These are phyloP conservation scores for Drosophila eohydei DNA, from an alignment of 2,888 invertebrate genomes.

Conservation along the genomic window DNA sequence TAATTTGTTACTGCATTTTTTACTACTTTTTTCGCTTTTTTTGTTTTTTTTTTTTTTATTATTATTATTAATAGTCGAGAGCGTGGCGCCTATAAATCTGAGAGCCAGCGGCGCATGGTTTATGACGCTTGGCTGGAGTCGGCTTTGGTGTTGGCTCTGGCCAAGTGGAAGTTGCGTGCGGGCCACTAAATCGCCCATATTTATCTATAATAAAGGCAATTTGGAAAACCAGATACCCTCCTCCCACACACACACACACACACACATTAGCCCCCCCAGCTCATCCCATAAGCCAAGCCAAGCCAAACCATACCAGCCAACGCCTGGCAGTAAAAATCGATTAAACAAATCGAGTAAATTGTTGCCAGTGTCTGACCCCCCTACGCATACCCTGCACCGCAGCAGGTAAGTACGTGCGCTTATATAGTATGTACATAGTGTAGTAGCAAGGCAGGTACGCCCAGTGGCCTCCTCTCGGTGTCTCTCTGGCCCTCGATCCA, in stretches of 20 bases:
- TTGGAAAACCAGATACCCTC: constrained; percentile 41
- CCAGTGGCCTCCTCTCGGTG: background rate
- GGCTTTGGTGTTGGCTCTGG: constrained; percentile 1
- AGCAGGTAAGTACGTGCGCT: constrained; percentile 39
- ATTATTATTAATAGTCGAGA: constrained; percentile 63
- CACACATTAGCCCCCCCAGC: background rate
- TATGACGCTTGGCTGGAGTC: constrained; percentile 67
- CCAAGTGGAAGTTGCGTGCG: constrained; percentile 67
- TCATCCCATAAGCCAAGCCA: constrained; percentile 8
- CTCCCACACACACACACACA: background rate
- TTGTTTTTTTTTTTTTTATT: constrained; percentile 20
- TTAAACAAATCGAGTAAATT: constrained; percentile 80
- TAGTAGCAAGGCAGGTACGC: constrained; percentile 13
- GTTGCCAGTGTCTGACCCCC: constrained; percentile 53
- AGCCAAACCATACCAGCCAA: constrained; percentile 21
- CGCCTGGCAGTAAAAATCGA: constrained; percentile 73
- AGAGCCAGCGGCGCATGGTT: constrained; percentile 68
- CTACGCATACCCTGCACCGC: constrained; percentile 13
- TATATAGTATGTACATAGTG: constrained; percentile 45
- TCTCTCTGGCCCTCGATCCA: background rate
- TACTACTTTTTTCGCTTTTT: constrained; percentile 20
- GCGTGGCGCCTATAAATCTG: constrained; percentile 67
- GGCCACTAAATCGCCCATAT: constrained; percentile 70
- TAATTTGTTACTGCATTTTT: constrained; percentile 64
- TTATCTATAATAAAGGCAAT: constrained; percentile 79